A percentile compares a stretch with the other conserved stretches of the same genome.
Evolutionary conservation across 2,888 invertebrate species (phyloP).

Genomic region (Tenthredo livida): DNA sequence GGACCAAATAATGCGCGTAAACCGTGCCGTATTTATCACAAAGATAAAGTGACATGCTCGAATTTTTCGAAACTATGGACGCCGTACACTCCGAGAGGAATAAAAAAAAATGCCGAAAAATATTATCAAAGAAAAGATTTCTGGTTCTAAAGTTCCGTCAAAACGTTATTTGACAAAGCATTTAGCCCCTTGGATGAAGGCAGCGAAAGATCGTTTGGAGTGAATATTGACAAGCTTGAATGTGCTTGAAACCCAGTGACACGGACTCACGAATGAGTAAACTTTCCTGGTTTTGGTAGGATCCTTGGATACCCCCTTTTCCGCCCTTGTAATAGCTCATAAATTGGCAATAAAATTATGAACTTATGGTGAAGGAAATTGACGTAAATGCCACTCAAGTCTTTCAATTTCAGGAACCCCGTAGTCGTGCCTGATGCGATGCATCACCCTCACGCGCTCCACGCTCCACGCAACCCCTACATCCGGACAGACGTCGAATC

Average conservation of each 20-base stretch:
- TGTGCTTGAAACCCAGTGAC: conserved; percentile 22
- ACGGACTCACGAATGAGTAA: conserved; percentile 7
- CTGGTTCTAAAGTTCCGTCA: neutral
- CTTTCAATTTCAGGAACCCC: conserved; percentile 74
- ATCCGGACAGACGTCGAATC: conserved; percentile 44
- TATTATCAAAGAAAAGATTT: neutral
- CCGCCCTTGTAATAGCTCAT: conserved; percentile 68
- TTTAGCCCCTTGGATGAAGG: neutral
- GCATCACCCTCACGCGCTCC: conserved; percentile 34
- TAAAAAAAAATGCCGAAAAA: neutral
- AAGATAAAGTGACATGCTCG: conserved; percentile 76
- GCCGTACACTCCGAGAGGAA: neutral
- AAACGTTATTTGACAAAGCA: neutral
- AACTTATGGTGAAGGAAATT: conserved; percentile 75
- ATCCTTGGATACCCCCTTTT: conserved; percentile 21
- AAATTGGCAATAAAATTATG: conserved; percentile 77
- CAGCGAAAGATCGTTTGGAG: neutral
- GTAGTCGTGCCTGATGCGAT: conserved; percentile 14
- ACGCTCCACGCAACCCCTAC: conserved; percentile 41
- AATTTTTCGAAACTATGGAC: conserved; percentile 63
- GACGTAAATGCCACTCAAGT: conserved; percentile 72
- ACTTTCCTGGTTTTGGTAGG: neutral
- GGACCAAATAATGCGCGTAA: conserved; percentile 76
- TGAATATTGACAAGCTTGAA: neutral
- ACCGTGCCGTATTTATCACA: conserved; percentile 77